These are phyloP conservation scores for Leptinotarsa texana DNA, from an alignment of 1,140 invertebrate genomes.

Conservation along the genomic window DNA sequence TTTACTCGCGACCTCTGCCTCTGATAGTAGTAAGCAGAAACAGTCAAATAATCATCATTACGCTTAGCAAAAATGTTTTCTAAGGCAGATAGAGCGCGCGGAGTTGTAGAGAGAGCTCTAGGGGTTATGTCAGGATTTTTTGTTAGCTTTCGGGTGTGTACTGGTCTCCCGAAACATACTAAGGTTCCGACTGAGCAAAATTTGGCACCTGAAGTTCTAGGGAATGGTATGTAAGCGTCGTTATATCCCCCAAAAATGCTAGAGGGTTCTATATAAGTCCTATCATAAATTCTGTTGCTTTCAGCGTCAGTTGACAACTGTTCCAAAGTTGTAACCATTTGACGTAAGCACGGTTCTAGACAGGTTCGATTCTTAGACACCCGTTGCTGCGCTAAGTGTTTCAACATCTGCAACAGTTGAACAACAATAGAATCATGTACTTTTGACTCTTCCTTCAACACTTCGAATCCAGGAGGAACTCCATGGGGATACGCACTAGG, in stretches of 20 bases:
- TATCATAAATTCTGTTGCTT: slow-evolving; percentile 42
- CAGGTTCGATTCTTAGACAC: slow-evolving; percentile 79
- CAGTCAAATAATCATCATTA: slow-evolving; percentile 61
- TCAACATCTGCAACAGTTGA: slow-evolving; percentile 71
- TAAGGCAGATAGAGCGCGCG: slow-evolving; percentile 78
- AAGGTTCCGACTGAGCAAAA: slow-evolving; percentile 86
- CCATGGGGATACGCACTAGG: slow-evolving; percentile 78
- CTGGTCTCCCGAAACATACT: slow-evolving; percentile 83
- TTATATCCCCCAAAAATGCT: slow-evolving; percentile 61
- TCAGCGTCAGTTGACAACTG: slow-evolving; percentile 56
- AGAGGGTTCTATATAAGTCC: slow-evolving; percentile 43
- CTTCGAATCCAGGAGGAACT: slow-evolving; percentile 72
- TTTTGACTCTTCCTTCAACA: slow-evolving; percentile 59
- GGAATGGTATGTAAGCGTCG: slow-evolving; percentile 90
- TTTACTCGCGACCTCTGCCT: slow-evolving; percentile 44
- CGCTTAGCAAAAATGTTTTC: slow-evolving; percentile 64
- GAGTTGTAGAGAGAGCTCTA: slow-evolving; percentile 62
- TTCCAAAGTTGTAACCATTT: slow-evolving; percentile 72
- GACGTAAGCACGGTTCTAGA: slow-evolving; percentile 77
- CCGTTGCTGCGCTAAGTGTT: slow-evolving; percentile 72
- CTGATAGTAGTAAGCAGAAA: slow-evolving; percentile 81
- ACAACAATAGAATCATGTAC: slow-evolving; percentile 64
- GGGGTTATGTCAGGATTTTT: slow-evolving; percentile 65
- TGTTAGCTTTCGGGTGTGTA: slow-evolving; percentile 71
- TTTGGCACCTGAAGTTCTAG: slow-evolving; percentile 88